Conservation (phyloP, 2,113 vertebrate species). For the Tupaia chinensis region DNA sequence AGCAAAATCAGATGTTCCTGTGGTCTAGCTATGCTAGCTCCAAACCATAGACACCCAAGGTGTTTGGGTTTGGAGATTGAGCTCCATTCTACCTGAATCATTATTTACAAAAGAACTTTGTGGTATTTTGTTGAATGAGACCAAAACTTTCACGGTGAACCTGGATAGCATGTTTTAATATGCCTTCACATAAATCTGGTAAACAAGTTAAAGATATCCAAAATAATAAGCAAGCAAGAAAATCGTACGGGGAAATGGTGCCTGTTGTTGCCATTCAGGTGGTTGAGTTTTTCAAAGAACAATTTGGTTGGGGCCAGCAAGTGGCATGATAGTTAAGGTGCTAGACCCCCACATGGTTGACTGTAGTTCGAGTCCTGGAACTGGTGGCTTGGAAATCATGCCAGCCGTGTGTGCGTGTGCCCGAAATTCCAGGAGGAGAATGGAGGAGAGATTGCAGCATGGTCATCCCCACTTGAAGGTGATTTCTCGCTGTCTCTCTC, state of each 20-base stretch:
- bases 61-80: background rate
- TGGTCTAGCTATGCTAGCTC: background rate
- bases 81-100: slow-evolving; percentile 47
- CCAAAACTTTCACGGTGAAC: slow-evolving; percentile 81
- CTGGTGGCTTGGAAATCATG: too few relatives aligned
- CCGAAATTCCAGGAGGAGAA: too few relatives aligned
- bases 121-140: slow-evolving; percentile 79
- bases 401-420: too few relatives aligned
- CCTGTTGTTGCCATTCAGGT: slow-evolving; percentile 66
- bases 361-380: too few relatives aligned
- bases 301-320: background rate
- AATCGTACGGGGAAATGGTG: slow-evolving; percentile 77
- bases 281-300: slow-evolving; percentile 1
- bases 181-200: slow-evolving; percentile 84
- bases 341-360: too few relatives aligned
- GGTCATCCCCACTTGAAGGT: too few relatives aligned
- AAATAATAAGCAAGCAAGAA: slow-evolving; percentile 83
- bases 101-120: slow-evolving; percentile 65
- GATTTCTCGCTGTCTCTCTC: too few relatives aligned
- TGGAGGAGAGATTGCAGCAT: too few relatives aligned
- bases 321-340: too few relatives aligned
- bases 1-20: slow-evolving; percentile 11
- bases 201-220: slow-evolving; percentile 83
- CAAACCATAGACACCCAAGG: background rate
- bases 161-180: slow-evolving; percentile 84